Percentiles rank a stretch among this genome's conserved stretches.
Conservation (phyloP, 2,888 invertebrate species). For the Serrognathus titanus region DNA sequence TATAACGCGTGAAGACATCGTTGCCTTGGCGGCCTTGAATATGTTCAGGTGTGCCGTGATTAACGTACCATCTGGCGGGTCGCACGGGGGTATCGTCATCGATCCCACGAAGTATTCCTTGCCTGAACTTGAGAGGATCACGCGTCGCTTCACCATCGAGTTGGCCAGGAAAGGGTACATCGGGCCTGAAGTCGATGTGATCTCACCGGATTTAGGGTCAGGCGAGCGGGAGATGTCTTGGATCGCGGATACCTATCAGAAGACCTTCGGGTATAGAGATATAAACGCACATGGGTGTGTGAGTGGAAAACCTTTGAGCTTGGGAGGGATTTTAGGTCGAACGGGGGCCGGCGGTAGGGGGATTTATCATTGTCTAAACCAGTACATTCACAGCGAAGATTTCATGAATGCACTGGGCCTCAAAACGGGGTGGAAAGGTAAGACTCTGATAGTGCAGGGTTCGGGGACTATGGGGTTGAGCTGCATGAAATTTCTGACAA, state of each 20-base stretch:
- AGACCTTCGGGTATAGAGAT: constrained; percentile 65
- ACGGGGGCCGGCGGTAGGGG: constrained; percentile 81
- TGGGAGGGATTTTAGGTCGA: constrained; percentile 83
- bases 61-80: constrained; percentile 77
- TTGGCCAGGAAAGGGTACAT: constrained; percentile 50
- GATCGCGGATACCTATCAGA: constrained; percentile 78
- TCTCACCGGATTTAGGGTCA: constrained; percentile 79
- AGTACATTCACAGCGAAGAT: constrained; percentile 67
- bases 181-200: constrained; percentile 78
- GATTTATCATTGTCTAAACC: constrained; percentile 68
- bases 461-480: constrained; percentile 82
- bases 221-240: constrained; percentile 77
- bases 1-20: constrained; percentile 71
- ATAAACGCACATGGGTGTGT: constrained; percentile 83
- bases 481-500: constrained; percentile 64
- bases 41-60: constrained; percentile 80
- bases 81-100: constrained; percentile 71
- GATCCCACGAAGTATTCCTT: constrained; percentile 69
- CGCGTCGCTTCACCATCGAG: constrained; percentile 67
- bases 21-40: constrained; percentile 77
- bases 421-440: constrained; percentile 62
- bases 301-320: constrained; percentile 85
- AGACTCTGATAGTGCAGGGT: constrained; percentile 78
- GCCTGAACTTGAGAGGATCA: constrained; percentile 74
- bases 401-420: constrained; percentile 68